These are phyloP conservation scores for Hydriomena furcata DNA, from an alignment of 2,888 invertebrate genomes.

Conservation along the genomic window DNA sequence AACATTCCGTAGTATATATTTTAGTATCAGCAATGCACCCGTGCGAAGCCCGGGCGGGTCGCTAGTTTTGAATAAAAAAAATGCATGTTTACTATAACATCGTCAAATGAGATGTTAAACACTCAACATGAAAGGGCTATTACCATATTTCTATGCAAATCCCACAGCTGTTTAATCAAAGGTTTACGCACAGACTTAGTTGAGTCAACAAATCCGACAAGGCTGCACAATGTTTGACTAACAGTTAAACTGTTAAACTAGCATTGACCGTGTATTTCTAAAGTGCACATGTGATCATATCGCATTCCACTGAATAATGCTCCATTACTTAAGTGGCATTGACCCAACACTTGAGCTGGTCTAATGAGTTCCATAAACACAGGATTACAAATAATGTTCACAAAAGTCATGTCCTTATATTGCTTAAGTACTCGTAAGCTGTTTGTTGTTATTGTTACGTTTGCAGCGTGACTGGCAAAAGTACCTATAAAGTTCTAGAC, in stretches of 20 bases:
- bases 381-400: constrained; percentile 24
- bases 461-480: too few relatives aligned
- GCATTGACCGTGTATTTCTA: constrained; percentile 30
- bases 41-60: too few relatives aligned
- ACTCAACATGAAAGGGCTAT: constrained; percentile 9
- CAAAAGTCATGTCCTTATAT: constrained; percentile 25
- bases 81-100: background rate
- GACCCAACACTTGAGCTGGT: constrained; percentile 28
- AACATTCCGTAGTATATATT: too few relatives aligned
- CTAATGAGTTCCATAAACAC: constrained; percentile 38
- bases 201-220: constrained; percentile 27
- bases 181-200: constrained; percentile 18
- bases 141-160: constrained; percentile 6
- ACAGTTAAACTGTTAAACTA: constrained; percentile 24
- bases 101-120: constrained; percentile 1
- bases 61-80: too few relatives aligned
- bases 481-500: too few relatives aligned
- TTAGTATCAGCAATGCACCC: too few relatives aligned
- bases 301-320: constrained; percentile 19
- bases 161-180: constrained; percentile 12
- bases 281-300: constrained; percentile 14
- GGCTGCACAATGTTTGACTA: constrained; percentile 18
- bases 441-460: too few relatives aligned
- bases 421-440: constrained; percentile 9
- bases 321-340: constrained; percentile 32